Evolutionary conservation across 2,797 vertebrate species (phyloP), one percentile per base, ranked within the genome.

Genomic region (Hippoglossus hippoglossus): DNA sequence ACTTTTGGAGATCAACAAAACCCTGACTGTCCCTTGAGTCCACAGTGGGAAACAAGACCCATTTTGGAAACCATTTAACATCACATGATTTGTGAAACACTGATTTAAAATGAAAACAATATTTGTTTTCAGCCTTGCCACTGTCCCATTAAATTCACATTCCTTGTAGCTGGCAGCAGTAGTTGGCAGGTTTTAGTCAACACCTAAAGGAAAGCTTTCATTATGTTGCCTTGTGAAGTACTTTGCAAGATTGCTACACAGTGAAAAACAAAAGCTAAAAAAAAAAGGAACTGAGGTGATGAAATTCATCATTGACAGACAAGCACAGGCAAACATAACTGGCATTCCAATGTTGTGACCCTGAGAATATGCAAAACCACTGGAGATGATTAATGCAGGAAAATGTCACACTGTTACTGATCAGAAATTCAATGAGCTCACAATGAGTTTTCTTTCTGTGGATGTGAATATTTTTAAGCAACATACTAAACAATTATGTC

Each of bases 151-250:
- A 50, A 26, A 67, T 49, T 3, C 24, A 22, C n/a, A 25, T 53
- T 31, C 26, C 13, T 15, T 8, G 3, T 24, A 46, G 15, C 7
- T 46, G 12, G 44, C 44, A 46, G 13, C 16, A 63, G 34, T 2
- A 46, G 55, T 59, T 67, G 44, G 39, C 46, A 47, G 18, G 34
- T 75, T 63, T 77, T 44, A 67, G 18, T 63, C 46, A 63, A 50
- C 44, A 49, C 47, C 46, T 73, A 54, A 63, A 72, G 21, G 36
- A 44, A 52, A 71, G 24, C 16, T 67, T 73, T 72, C n/a, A 59
- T 55, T 26, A 36, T 22, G n/a, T 24, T 56, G 9, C 25, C 47
- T 75, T 75, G 44, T 74, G 49, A 74, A 77, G 81, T 63, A 28
- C 57, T 31, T 64, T 67, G 25, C 51, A 21, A 22, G 19, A 50